These are phyloP conservation scores for Syngnathus scovelli DNA, from an alignment of 2,113 vertebrate genomes.

Conservation along the genomic window DNA sequence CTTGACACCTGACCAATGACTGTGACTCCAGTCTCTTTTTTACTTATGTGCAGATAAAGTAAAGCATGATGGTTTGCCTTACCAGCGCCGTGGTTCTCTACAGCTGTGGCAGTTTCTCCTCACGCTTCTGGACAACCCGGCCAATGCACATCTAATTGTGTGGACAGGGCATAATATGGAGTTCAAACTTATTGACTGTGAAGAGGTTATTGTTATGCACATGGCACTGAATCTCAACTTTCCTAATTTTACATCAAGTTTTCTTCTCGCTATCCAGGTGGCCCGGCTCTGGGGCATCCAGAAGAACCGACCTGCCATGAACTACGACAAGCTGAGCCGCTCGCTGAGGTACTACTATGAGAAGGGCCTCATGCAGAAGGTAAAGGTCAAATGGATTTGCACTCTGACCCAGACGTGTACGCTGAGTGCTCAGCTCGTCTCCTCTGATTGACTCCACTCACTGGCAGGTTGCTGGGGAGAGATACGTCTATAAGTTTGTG, in stretches of 20 bases:
- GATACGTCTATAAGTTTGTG: constrained; percentile 95
- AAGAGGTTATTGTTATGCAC: constrained; percentile 75
- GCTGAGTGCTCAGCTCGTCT: neutral
- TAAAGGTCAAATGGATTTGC: constrained; percentile 32
- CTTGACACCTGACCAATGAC: neutral
- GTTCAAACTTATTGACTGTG: constrained; percentile 90
- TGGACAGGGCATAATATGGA: constrained; percentile 96
- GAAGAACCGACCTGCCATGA: constrained; percentile 95
- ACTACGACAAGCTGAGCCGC: constrained; percentile 95
- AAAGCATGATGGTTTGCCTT: constrained; percentile 87
- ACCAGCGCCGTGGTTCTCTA: constrained; percentile 88
- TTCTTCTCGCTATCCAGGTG: constrained; percentile 65
- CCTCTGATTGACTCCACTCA: neutral
- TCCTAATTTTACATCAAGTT: neutral
- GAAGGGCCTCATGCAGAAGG: constrained; percentile 99
- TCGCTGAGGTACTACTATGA: constrained; percentile 94
- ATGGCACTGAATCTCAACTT: neutral
- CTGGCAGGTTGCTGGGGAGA: constrained; percentile 84
- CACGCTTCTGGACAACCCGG: constrained; percentile 86
- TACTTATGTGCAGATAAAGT: constrained; percentile 72
- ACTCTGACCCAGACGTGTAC: neutral
- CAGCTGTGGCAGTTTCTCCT: constrained; percentile 97
- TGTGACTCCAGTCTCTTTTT: neutral
- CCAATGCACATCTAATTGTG: constrained; percentile 86
- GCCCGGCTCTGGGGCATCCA: constrained; percentile 94